Evolutionary conservation across 2,888 invertebrate species (phyloP).

Genomic region (Drosophila paranaensis): DNA sequence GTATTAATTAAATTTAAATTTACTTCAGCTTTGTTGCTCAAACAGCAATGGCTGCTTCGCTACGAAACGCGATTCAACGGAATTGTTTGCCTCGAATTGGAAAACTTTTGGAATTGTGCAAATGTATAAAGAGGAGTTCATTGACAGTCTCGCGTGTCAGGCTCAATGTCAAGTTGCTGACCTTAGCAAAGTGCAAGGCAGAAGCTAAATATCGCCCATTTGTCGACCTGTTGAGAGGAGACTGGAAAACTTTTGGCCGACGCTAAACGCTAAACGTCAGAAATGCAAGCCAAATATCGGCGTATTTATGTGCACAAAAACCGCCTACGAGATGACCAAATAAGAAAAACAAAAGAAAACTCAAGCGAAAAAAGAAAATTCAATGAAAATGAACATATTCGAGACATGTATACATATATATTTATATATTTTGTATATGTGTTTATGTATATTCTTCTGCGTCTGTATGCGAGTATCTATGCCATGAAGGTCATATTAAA

Average conservation of each 20-base stretch:
- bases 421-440: neutral
- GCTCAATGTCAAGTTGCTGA: constrained; percentile 72
- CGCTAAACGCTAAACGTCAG: constrained; percentile 16
- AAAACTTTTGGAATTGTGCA: neutral
- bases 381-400: constrained; percentile 38
- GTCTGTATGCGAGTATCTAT: constrained; percentile 58
- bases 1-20: neutral
- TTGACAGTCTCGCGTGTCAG: constrained; percentile 34
- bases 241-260: constrained; percentile 26
- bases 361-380: constrained; percentile 21
- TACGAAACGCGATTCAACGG: neutral
- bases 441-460: constrained; percentile 3
- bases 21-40: neutral
- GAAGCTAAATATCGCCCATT: constrained; percentile 31
- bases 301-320: too few relatives aligned
- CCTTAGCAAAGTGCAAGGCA: constrained; percentile 47
- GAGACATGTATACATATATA: neutral
- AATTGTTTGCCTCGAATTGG: constrained; percentile 2
- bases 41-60: too few relatives aligned
- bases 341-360: constrained; percentile 29
- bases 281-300: constrained; percentile 57
- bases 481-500: constrained; percentile 84
- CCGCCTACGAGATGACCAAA: constrained; percentile 58
- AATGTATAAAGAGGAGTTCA: constrained; percentile 32
- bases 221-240: constrained; percentile 66